phyloP scores from a whole-genome alignment of 2,797 vertebrate genomes.

The Argya squamiceps region DNA sequence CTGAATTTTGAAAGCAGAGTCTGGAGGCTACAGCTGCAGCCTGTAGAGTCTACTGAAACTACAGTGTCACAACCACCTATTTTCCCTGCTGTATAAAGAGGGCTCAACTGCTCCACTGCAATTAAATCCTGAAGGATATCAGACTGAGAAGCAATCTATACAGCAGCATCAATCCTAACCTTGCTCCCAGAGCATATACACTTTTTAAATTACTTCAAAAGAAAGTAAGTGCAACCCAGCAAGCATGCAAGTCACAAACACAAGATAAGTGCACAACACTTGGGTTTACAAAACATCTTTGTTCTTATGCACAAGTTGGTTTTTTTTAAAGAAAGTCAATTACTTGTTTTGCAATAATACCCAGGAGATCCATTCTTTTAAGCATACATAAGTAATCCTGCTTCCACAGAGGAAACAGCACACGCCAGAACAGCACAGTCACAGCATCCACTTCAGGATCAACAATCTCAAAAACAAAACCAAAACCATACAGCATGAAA shows the following conservation, averaged over 20 bases:
- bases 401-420: neutral
- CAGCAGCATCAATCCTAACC: neutral
- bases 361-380: neutral
- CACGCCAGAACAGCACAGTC: neutral
- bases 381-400: neutral
- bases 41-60: neutral
- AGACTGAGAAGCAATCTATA: neutral
- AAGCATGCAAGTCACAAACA: neutral
- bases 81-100: neutral
- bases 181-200: neutral
- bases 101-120: neutral
- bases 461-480: neutral
- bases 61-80: neutral
- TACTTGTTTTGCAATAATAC: constrained; percentile 4
- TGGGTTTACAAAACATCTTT: neutral
- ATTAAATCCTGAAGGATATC: neutral
- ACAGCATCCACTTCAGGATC: neutral
- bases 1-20: neutral
- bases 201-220: neutral
- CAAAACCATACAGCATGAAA: neutral
- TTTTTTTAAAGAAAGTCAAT: neutral
- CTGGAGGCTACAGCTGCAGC: neutral
- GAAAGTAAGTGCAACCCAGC: neutral
- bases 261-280: neutral
- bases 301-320: neutral